Evolutionary conservation across 2,888 invertebrate species (phyloP), one percentile per base, ranked within the genome.

Genomic region (Stictocephala bisonia): DNA sequence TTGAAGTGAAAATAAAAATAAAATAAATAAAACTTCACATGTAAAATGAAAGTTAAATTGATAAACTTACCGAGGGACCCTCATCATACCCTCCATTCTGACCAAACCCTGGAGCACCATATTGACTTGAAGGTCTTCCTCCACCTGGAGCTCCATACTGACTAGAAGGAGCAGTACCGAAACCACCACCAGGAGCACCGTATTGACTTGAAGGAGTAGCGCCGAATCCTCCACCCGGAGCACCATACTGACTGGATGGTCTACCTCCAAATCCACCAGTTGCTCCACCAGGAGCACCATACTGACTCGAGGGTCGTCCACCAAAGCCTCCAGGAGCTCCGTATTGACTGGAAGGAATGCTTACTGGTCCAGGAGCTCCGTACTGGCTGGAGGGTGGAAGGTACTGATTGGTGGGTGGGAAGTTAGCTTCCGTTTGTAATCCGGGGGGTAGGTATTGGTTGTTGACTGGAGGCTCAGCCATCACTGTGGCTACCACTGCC

Each of bases 371-470:
- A 7, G 64, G 70, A 20, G 74, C 74, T 9, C 72, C 72, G 29
- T 58, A 74, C 51, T 68, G 68, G 22, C 72, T 69, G 15, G 56
- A 27, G 15, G 72, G 68, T 6, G 73, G 53, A 18, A 53, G 35
- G 70, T 70, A 70, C 40, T 70, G 70, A 56, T 40, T 70, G 22
- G 18, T 40, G 70, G 24, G 44, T 13, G 18, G 67, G 26, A 73
- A 73, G 9, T 56, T 35, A 7, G 66, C 73, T 15, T 53, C 31
- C 7, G 73, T 73, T 31, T 73, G 73, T 15, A 67, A 51, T 0
- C 70, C 70, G 18, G 73, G 69, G 13, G 73, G 73, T 7, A 73
- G 64, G 51, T 73, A 73, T 15, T 40, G 31, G 44, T 67, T 68
- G 44, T 41, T 31, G 4, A 73, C 70, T 20, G 73, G 73, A 11